Evolutionary conservation across 2,113 vertebrate genomes (phyloP).

Genomic region (Ramphastos sulfuratus): DNA sequence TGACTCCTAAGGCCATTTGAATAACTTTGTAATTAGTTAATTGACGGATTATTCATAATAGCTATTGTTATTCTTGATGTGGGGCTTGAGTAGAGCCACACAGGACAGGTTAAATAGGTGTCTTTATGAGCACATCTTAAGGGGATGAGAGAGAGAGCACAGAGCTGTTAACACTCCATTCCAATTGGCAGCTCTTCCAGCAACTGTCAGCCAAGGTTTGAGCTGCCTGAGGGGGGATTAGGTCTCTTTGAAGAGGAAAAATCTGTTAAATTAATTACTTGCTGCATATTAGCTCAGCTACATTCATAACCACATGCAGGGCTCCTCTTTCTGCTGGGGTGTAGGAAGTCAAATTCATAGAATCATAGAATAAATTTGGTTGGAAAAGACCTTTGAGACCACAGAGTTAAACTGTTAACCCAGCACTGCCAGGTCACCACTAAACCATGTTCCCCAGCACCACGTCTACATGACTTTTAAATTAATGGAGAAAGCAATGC

Average conservation of each 20-base stretch:
- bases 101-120: not conserved
- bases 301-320: not conserved
- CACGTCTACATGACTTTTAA: no score
- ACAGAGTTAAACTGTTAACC: no score
- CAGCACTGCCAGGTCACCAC: no score
- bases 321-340: not conserved
- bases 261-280: not conserved
- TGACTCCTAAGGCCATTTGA: not conserved
- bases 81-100: not conserved
- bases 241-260: not conserved
- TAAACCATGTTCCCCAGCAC: no score
- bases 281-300: not conserved
- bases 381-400: no score
- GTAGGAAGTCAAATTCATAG: not conserved
- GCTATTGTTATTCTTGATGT: not conserved
- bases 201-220: not conserved
- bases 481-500: not conserved
- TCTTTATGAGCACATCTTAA: not conserved
- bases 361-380: no score
- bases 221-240: not conserved
- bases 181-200: not conserved
- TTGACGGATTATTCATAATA: not conserved
- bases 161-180: not conserved
- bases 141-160: not conserved
- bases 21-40: not conserved